Evolutionary conservation across 2,888 invertebrate genomes (phyloP), one percentile per base, ranked within the genome.

Genomic region (Limulus polyphemus): DNA sequence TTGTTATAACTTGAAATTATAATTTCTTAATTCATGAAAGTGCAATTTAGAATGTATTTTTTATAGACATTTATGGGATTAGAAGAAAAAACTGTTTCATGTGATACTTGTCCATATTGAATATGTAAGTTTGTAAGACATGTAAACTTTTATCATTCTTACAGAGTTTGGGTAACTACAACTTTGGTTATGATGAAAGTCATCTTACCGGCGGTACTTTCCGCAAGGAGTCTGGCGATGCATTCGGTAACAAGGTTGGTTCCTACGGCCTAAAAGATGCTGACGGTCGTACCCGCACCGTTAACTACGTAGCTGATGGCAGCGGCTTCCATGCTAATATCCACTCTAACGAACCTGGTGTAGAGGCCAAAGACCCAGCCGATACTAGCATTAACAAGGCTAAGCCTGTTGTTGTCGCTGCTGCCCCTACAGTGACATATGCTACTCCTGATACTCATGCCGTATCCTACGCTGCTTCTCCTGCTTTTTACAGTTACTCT

Each of bases 201-300:
- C 54, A 54, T 14, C 32, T 54, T 11, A 14, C n/a, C 1, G 54
- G 54, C 11, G 54, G 54, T 54, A 54, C 54, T 32, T 54, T 54
- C 9, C 54, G 54, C n/a, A 54, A 54, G 32, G 54, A 54, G 32
- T 16, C 32, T n/a, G 54, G 54, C 16, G 54, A 54, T 54, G 54
- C 54, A 11, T 54, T 11, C 54, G 54, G 54, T 17, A 54, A 54
- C 54, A 54, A 54, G 10, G 54, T 50, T 14, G 54, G 54, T 54
- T 54, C 54, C 32, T 54, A 54, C 32, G 54, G 54, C 32, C 54
- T 54, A 11, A 54, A 11, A 17, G 54, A 54, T 14, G 54, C 54
- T n/a, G 54, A 54, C 32, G 54, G 54, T 9, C 54, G 54, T 32
- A 11, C 16, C 16, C 54, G 54, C 3, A 3, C n/a, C 11, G 54